Conservation (phyloP, 2,113 vertebrate genomes). For the Nematolebias whitei region DNA sequence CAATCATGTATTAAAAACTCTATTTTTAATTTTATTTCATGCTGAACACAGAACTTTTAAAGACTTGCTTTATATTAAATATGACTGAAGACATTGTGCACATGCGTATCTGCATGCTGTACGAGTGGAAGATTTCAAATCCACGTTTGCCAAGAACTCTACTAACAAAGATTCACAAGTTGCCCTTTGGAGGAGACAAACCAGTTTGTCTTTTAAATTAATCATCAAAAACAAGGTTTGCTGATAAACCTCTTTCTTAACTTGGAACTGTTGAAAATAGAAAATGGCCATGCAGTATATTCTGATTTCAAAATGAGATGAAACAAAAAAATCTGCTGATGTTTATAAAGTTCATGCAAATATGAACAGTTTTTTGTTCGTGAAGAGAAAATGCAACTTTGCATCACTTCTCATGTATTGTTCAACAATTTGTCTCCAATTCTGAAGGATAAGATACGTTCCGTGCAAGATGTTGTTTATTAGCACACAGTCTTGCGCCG, state of each 20-base stretch:
- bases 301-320: neutral
- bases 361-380: too few relatives aligned
- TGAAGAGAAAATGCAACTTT: too few relatives aligned
- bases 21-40: neutral
- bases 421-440: too few relatives aligned
- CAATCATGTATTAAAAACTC: neutral
- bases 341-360: neutral
- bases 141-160: neutral
- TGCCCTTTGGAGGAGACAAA: neutral
- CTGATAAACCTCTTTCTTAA: neutral
- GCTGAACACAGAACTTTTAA: neutral
- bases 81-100: neutral
- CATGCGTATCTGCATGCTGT: neutral
- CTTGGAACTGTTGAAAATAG: neutral
- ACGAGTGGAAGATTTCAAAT: neutral
- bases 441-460: too few relatives aligned
- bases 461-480: too few relatives aligned
- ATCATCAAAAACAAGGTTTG: slow-evolving; percentile 9
- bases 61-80: neutral
- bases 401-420: too few relatives aligned
- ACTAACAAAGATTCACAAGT: neutral
- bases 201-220: slow-evolving; percentile 4
- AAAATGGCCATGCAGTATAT: neutral
- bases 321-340: neutral
- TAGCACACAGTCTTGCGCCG: too few relatives aligned